phyloP scores from a whole-genome alignment of 2,113 vertebrate species.

The Oreochromis tanganicae region DNA sequence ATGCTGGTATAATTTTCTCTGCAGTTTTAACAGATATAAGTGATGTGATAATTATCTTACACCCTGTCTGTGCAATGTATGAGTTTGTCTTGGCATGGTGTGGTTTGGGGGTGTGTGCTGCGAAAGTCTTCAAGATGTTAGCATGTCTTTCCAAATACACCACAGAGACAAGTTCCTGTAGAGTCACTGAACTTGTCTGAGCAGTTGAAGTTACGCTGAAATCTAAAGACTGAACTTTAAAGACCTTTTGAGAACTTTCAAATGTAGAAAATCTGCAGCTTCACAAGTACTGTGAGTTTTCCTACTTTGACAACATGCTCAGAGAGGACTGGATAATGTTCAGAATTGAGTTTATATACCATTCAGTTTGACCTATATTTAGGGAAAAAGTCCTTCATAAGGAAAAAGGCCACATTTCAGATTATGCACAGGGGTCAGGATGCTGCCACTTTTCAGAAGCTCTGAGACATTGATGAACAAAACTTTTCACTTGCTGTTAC shows the following conservation, averaged over 20 bases:
- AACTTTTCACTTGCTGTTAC: neutral
- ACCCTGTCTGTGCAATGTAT: slow-evolving; percentile 11
- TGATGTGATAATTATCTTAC: slow-evolving; percentile 46
- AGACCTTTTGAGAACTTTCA: neutral
- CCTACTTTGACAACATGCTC: neutral
- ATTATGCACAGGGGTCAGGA: neutral
- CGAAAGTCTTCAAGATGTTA: slow-evolving; percentile 40
- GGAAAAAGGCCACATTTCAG: neutral
- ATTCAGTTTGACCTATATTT: neutral
- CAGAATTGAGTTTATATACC: accelerated
- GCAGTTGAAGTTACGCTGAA: neutral
- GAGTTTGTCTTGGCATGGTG: neutral
- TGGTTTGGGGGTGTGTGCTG: slow-evolving; percentile 13
- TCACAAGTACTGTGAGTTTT: neutral
- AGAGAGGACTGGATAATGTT: neutral
- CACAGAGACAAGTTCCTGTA: neutral
- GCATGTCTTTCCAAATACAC: neutral
- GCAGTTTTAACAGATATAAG: slow-evolving; percentile 8
- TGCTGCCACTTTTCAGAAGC: neutral
- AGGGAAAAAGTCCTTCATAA: neutral
- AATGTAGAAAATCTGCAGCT: neutral
- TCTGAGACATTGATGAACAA: neutral
- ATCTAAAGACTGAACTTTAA: neutral
- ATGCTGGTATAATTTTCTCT: neutral
- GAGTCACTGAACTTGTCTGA: neutral